Evolutionary conservation across 2,113 vertebrate species (phyloP).

Genomic region (Empidonax alnorum): DNA sequence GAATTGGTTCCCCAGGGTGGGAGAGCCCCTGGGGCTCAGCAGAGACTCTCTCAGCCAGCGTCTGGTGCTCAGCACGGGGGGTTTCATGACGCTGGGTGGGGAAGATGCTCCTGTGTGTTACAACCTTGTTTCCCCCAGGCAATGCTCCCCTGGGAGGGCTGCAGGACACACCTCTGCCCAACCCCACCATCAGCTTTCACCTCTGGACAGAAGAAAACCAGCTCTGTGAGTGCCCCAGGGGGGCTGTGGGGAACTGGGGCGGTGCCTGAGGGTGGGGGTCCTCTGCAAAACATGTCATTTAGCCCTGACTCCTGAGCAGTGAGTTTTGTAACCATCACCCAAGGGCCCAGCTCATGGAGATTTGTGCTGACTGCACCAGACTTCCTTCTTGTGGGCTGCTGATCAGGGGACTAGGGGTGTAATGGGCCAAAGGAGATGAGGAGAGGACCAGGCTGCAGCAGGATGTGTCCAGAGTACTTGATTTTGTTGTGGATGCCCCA

Average conservation of each 20-base stretch:
- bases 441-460: background rate
- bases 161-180: slow-evolving; percentile 79
- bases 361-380: background rate
- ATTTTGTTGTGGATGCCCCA: background rate
- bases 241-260: background rate
- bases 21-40: background rate
- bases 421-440: background rate
- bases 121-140: slow-evolving; percentile 24
- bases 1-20: background rate
- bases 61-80: background rate
- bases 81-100: accelerated
- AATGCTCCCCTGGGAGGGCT: background rate
- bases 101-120: background rate
- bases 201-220: slow-evolving; percentile 88
- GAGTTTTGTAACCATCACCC: background rate
- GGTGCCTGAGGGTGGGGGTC: background rate
- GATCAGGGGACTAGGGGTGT: accelerated
- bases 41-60: accelerated
- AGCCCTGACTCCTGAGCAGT: background rate
- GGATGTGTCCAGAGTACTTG: background rate
- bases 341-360: accelerated
- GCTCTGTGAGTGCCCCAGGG: slow-evolving; percentile 78
- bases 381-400: background rate
- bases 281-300: background rate
- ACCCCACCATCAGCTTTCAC: slow-evolving; percentile 90